These are phyloP conservation scores for Poicephalus gulielmi DNA, from an alignment of 2,113 vertebrate species.

Conservation along the genomic window DNA sequence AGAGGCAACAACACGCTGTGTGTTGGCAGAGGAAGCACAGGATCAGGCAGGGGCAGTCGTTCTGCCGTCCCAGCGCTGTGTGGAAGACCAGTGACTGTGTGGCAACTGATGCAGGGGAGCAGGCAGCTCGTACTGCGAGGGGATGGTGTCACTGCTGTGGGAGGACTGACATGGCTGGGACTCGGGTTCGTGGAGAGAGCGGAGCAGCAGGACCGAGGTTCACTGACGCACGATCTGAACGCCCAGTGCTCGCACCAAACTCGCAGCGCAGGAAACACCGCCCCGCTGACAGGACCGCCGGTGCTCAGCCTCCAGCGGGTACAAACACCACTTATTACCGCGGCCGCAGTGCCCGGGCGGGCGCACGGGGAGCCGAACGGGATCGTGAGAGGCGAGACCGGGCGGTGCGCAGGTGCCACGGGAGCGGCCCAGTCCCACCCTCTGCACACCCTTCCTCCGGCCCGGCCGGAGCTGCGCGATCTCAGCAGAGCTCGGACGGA, in stretches of 20 bases:
- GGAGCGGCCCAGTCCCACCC: too few species aligned
- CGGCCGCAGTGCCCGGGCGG: not conserved
- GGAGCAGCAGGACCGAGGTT: not conserved
- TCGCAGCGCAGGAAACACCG: not conserved
- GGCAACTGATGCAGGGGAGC: not conserved
- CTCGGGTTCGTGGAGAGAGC: not conserved
- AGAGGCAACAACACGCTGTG: not conserved
- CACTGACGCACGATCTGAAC: fast-evolving
- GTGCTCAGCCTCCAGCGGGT: fast-evolving
- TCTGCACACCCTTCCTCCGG: not conserved
- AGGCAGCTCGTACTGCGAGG: not conserved
- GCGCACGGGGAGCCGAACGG: not conserved
- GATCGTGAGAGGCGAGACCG: too few species aligned
- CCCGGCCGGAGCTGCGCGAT: not conserved
- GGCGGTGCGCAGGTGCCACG: not conserved
- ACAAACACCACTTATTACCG: too few species aligned
- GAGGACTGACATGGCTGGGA: not conserved
- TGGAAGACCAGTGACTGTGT: not conserved
- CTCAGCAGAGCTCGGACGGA: not conserved
- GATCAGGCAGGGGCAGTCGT: not conserved
- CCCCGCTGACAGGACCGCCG: too few species aligned
- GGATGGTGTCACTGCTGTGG: fast-evolving
- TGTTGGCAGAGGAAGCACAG: not conserved
- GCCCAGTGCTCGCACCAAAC: not conserved
- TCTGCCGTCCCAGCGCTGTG: not conserved